A percentile compares a stretch with the other conserved stretches of the same genome.
Conservation (phyloP, 2,797 vertebrate species). For the Oryzias dopingdopingensis region DNA sequence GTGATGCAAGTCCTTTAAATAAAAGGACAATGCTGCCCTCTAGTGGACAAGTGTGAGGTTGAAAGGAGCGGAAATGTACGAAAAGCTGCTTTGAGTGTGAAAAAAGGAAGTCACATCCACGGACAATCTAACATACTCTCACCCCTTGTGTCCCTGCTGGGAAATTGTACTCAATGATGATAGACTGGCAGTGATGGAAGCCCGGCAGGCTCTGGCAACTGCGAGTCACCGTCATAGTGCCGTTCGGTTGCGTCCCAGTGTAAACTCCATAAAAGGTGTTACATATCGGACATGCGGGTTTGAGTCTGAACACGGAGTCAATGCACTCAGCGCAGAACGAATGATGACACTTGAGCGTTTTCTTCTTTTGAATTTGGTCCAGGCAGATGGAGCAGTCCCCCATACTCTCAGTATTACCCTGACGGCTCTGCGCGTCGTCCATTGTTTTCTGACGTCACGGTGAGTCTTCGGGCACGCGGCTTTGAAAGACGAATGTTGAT, state of each 20-base stretch:
- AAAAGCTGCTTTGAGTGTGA: too few species aligned
- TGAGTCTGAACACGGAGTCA: constrained; percentile 75
- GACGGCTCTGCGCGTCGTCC: neutral
- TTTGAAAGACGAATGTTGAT: too few species aligned
- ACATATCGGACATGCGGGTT: constrained; percentile 82
- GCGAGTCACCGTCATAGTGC: constrained; percentile 78
- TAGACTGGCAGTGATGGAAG: constrained; percentile 76
- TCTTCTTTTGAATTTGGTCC: constrained; percentile 72
- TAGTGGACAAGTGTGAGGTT: constrained; percentile 1
- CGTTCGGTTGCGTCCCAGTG: constrained; percentile 81
- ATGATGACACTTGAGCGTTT: constrained; percentile 79
- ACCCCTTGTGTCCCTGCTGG: constrained; percentile 83
- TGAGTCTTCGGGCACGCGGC: too few species aligned
- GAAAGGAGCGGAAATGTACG: too few species aligned
- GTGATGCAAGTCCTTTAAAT: neutral
- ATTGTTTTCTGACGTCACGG: constrained; percentile 14
- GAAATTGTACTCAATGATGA: constrained; percentile 80
- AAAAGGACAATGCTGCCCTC: constrained; percentile 15
- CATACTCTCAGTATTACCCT: neutral
- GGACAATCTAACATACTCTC: constrained; percentile 44
- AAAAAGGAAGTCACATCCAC: too few species aligned
- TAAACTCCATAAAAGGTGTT: constrained; percentile 80
- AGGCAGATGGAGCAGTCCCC: constrained; percentile 71
- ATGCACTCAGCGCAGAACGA: constrained; percentile 83
- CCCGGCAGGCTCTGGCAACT: constrained; percentile 74